A percentile compares a stretch with the other conserved stretches of the same genome.
These are phyloP conservation scores for Schizothorax lantsangensis DNA, from an alignment of 2,797 vertebrate genomes.

Conservation along the genomic window DNA sequence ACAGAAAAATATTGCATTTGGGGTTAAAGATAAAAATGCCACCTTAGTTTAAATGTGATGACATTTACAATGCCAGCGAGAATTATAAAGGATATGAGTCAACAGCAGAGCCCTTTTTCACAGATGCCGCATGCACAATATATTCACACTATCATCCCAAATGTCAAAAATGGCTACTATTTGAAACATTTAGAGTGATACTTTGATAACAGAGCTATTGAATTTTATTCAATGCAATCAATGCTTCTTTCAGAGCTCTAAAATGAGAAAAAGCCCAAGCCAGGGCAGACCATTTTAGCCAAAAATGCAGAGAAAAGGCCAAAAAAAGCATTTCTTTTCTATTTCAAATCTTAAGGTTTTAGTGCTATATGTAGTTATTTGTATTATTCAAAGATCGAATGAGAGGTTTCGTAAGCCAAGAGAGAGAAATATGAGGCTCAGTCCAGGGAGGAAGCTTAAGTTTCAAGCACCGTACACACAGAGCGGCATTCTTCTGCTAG, in stretches of 20 bases:
- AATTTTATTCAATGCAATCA: neutral
- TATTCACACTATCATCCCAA: neutral
- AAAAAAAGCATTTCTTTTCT: neutral
- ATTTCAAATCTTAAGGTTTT: conserved; percentile 8
- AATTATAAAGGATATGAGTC: neutral
- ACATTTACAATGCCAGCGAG: conserved; percentile 20
- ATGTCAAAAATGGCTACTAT: neutral
- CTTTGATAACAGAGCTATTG: conserved; percentile 11
- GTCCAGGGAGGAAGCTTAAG: conserved; percentile 1
- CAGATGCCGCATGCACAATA: neutral
- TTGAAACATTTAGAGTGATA: neutral
- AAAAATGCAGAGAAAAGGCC: conserved; percentile 11
- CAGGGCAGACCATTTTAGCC: neutral
- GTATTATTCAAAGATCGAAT: conserved; percentile 13
- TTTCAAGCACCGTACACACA: conserved; percentile 31
- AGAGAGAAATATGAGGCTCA: conserved; percentile 8
- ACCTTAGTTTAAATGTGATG: conserved; percentile 24
- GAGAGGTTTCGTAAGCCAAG: conserved; percentile 20
- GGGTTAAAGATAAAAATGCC: neutral
- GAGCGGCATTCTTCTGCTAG: conserved; percentile 32
- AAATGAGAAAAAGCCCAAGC: neutral
- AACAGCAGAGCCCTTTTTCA: neutral
- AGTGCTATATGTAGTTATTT: conserved; percentile 23
- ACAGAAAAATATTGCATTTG: neutral
- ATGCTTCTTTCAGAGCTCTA: neutral